phyloP scores from a whole-genome alignment of 2,888 invertebrate genomes.

The Cantharis nigra region DNA sequence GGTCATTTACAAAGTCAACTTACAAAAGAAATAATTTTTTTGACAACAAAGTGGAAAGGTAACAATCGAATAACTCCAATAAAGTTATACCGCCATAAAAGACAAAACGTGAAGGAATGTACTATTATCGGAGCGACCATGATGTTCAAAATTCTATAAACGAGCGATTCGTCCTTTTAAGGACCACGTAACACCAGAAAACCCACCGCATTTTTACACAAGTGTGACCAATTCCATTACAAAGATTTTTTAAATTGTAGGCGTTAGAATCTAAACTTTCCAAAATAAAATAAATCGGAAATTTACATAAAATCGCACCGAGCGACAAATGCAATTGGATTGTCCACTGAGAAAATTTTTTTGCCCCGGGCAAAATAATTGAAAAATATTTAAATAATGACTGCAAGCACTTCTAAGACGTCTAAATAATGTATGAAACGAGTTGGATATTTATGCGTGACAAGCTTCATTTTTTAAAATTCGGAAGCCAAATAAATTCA shows the following conservation, averaged over 20 bases:
- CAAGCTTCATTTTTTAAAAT: neutral
- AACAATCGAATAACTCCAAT: slow-evolving; percentile 15
- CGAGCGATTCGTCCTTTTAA: slow-evolving; percentile 14
- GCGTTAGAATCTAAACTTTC: neutral
- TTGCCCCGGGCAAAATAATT: neutral
- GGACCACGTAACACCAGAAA: slow-evolving; percentile 6
- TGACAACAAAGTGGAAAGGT: neutral
- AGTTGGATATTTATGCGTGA: neutral
- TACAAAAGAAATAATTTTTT: slow-evolving; percentile 1
- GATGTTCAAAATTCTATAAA: slow-evolving; percentile 4
- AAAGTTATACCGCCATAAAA: slow-evolving; percentile 20
- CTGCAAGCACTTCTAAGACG: neutral
- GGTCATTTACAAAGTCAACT: neutral
- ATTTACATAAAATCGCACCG: too few species aligned
- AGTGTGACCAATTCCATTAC: slow-evolving; percentile 2
- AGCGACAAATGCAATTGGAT: too few species aligned
- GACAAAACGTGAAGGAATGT: slow-evolving; percentile 17
- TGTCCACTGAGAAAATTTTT: neutral
- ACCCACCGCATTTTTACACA: neutral
- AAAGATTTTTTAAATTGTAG: neutral
- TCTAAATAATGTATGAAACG: neutral
- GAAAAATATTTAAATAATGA: neutral
- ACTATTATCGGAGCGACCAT: slow-evolving; percentile 5
- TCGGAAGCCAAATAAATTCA: neutral
- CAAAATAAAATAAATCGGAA: neutral